Conservation (phyloP, 2,888 invertebrate species). For the Leucophora obtusa region DNA sequence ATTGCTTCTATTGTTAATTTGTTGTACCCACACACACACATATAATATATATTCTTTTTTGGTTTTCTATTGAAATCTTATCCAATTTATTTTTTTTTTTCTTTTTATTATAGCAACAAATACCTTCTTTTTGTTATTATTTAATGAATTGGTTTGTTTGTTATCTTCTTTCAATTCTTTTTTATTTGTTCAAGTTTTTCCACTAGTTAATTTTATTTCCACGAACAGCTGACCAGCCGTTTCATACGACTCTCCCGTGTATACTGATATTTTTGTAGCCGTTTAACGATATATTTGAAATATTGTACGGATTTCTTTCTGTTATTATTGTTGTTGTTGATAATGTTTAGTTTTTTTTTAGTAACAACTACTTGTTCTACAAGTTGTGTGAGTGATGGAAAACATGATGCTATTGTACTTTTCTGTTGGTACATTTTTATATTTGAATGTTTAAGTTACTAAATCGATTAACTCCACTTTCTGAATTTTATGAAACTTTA, state of each 20-base stretch:
- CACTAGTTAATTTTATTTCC: background rate
- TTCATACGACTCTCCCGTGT: conserved; percentile 58
- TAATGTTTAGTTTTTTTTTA: conserved; percentile 7
- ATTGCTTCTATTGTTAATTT: background rate
- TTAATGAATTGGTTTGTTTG: conserved; percentile 3
- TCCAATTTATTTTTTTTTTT: background rate
- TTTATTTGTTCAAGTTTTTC: conserved; percentile 3
- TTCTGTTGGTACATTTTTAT: no score
- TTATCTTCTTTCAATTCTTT: conserved; percentile 11
- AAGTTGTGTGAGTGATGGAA: no score
- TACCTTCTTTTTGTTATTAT: background rate
- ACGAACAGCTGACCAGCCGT: conserved; percentile 49
- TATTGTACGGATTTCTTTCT: no score
- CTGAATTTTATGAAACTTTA: no score
- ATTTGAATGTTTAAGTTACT: no score
- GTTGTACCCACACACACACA: no score
- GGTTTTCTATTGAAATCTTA: conserved; percentile 14
- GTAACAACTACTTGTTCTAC: background rate
- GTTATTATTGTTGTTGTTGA: conserved; percentile 15
- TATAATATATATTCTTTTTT: background rate
- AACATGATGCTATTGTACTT: no score
- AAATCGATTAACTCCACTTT: no score
- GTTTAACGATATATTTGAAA: background rate
- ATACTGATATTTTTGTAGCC: conserved; percentile 52
- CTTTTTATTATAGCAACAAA: background rate